Evolutionary conservation across 2,113 vertebrate species (phyloP), one percentile per base, ranked within the genome.

Genomic region (Chaetodon trifascialis): DNA sequence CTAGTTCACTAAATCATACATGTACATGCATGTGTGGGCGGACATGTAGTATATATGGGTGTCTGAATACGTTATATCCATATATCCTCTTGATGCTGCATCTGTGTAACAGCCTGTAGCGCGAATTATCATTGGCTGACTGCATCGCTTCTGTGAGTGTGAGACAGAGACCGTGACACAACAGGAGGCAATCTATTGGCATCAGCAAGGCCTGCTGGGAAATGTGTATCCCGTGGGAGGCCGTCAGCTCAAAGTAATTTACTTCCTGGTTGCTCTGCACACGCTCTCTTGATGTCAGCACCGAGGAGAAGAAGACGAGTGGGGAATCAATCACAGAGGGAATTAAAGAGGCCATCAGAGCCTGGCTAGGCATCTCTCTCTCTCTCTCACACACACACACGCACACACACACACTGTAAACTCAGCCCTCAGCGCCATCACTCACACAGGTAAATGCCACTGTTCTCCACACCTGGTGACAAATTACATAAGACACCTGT

Each of bases 181-280:
- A 76, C 64, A 75, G 42, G 56, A 79, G 60, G 55, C 73, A 64
- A 77, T 83, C 58, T 58, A 59, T 64, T 64, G 72, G 76, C 73
- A 65, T 68, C 68, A 46, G 67, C 70, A 72, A 54, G 65, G 86
- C 72, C 82, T 89, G 80, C 79, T 85, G 87, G 82, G 77, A 85
- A 85, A 90, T 68, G 80, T 67, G 70, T 30, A 47, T 85, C 79
- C 73, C 64, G 36, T 85, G 75, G 83, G 76, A 88, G 73, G 87
- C 77, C 86, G 83, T 79, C 91, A 87, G 76, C 76, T 90, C 84
- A 34, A 55, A 72, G 76, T 93, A 89, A 92, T 92, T 92, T 69
- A 89, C 86, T 93, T 92, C 88, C 89, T 92, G 84, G 90, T 93
- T 63, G 76, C 70, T 70, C 79, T 68, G 79, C 73, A 84, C 67